Base-by-base conservation (phyloP, 2,113 vertebrate species). In the Sylvia atricapilla region DNA sequence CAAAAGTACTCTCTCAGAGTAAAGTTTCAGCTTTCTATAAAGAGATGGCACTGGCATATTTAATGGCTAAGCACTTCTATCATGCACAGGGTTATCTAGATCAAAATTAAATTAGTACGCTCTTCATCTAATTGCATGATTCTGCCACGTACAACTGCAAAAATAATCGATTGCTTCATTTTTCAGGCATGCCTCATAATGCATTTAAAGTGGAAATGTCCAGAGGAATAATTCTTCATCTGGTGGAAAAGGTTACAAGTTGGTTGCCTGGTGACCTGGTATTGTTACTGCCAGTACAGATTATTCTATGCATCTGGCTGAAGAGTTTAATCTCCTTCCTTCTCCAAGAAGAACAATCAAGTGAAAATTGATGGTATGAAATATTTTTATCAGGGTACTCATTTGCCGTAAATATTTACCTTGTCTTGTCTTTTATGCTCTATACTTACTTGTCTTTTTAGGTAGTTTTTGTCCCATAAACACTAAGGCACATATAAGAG, bases 331-430 rank as follows among this genome's bases (percentile, higher is more conserved):
- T 81, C 96, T 96, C 20, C 92, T 97, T 84, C 79, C 80, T 77
- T 97, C 94, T 27, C 92, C 91, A 83, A 96, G 95, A 91, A 66
- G 89, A 93, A 13, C 41, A 92, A 96, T 70, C 92, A 97, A 91
- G 94, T 97, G 56, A 97, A 97, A 96, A 97, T 94, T 35, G 92
- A 97, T 52, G 95, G 96, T 97, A 97, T 60, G 92, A 87, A 78
- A 41, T 68, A 75, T 31, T 85, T 86, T 46, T 80, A 47, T 73
- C 24, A 59, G 63, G 11, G 30, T 78, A 43, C 14, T 81, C 0
- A 5, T 81, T 70, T 63, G 17, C 28, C 4, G 6, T 47, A 76
- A 82, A 78, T 35, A 31, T 15, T 69, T 63, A 17, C 3, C 6
- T 49, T 90, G 7, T 31, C 33, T 49, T 39, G 15, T 39, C 19